Evolutionary conservation across 2,797 vertebrate genomes (phyloP), one percentile per base, ranked within the genome.

Genomic region (Rhodeus uyekii): DNA sequence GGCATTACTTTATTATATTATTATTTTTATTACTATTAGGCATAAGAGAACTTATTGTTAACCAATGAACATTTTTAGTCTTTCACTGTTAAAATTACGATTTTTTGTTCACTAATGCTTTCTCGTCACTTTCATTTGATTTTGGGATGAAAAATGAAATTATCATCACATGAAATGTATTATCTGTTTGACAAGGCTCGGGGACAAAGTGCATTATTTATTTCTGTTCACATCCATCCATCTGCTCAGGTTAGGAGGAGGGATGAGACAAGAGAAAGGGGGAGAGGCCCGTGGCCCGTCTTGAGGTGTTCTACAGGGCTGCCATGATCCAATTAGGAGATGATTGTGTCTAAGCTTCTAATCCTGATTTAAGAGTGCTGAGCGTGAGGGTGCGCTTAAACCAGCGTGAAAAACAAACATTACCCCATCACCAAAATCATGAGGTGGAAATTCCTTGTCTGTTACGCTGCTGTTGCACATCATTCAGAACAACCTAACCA

Each of bases 301-400:
- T 63, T 84, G 83, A 86, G 69, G 80, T 69, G 80, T 76, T 76
- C 42, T 36, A 84, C 87, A 84, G 81, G 86, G 83, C 86, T 42
- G 81, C 64, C 78, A 76, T 76, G 67, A 85, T 88, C 78, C 85
- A 86, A 88, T 88, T 87, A 88, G 69, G 78, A 75, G 53, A 82
- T 88, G 86, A 84, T 83, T 85, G 84, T 86, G 86, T 86, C 75
- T 81, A 58, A 85, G 84, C 80, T 84, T 82, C 65, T 80, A 84
- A 85, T 83, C 83, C 86, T 79, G 87, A 87, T 42, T 86, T 78
- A 76, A 72, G 60, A 78, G 60, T 32, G 67, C 65, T 64, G 27
- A 64, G 75, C 13, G 4, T 50, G 44, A 50, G 72, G 6, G 38
- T 76, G 50, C 34, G 50, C 63, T 44, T 82, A 82, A 82, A 82